Conservation (phyloP, 1,140 invertebrate species). For the Polypedilum vanderplanki region DNA sequence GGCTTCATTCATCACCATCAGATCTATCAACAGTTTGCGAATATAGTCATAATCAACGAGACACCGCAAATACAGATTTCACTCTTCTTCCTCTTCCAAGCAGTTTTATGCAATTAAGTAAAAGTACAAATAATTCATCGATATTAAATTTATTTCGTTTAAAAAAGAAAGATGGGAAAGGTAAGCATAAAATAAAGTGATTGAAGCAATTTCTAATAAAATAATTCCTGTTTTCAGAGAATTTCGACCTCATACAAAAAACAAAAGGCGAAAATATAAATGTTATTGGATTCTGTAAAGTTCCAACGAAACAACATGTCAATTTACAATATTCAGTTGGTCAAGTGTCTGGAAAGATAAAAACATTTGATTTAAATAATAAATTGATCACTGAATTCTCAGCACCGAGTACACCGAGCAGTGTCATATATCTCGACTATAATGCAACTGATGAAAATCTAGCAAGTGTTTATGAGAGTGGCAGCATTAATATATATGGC, state of each 20-base stretch:
- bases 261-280: neutral
- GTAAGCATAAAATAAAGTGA: neutral
- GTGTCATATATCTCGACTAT: conserved; percentile 40
- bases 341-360: neutral
- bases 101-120: neutral
- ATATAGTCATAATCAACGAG: neutral
- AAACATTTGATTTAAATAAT: neutral
- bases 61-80: neutral
- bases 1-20: neutral
- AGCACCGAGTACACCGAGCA: neutral
- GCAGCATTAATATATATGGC: conserved; percentile 40
- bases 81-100: neutral
- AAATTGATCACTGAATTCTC: neutral
- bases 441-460: conserved; percentile 41
- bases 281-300: neutral
- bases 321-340: neutral
- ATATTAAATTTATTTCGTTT: neutral
- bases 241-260: neutral
- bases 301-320: neutral
- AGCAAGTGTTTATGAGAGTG: conserved; percentile 39
- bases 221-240: too few relatives aligned
- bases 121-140: neutral
- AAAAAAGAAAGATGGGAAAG: neutral
- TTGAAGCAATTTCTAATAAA: neutral
- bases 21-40: neutral